These are phyloP conservation scores for Pyxicephalus adspersus DNA, from an alignment of 2,113 vertebrate species.

Conservation along the genomic window DNA sequence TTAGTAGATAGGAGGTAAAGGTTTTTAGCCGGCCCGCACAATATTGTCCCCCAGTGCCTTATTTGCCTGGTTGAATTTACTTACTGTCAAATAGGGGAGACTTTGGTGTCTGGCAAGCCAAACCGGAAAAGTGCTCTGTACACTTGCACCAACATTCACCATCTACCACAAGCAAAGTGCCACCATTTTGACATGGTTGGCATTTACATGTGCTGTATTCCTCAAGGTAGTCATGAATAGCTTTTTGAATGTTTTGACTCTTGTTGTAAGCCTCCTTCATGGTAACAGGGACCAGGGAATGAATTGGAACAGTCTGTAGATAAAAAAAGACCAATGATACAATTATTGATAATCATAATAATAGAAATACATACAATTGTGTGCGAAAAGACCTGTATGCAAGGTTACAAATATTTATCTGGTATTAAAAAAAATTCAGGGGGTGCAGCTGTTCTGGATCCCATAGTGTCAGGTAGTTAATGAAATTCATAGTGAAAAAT, in stretches of 20 bases:
- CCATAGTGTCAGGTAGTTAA: background rate
- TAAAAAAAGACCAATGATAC: background rate
- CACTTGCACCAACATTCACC: constrained; percentile 84
- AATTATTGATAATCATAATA: background rate
- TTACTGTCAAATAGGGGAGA: background rate
- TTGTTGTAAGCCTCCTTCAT: constrained; percentile 71
- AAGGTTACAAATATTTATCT: too few species aligned
- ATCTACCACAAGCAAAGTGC: constrained; percentile 76
- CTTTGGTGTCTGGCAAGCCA: constrained; percentile 78
- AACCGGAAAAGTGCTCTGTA: constrained; percentile 69
- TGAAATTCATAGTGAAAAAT: too few species aligned
- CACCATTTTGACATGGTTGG: constrained; percentile 83
- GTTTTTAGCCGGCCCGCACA: too few species aligned
- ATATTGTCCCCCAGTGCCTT: too few species aligned
- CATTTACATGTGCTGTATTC: constrained; percentile 87
- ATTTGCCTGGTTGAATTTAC: background rate
- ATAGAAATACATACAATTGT: background rate
- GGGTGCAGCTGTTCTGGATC: background rate
- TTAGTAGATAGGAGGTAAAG: too few species aligned
- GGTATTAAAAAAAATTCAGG: too few species aligned
- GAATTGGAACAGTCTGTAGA: constrained; percentile 73
- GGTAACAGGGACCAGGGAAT: constrained; percentile 77
- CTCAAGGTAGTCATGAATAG: constrained; percentile 76
- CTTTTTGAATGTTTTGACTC: constrained; percentile 78
- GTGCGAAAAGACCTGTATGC: too few species aligned